A percentile compares a stretch with the other conserved stretches of the same genome.
Conservation (phyloP, 2,113 vertebrate genomes). For the Nipponia nippon region DNA sequence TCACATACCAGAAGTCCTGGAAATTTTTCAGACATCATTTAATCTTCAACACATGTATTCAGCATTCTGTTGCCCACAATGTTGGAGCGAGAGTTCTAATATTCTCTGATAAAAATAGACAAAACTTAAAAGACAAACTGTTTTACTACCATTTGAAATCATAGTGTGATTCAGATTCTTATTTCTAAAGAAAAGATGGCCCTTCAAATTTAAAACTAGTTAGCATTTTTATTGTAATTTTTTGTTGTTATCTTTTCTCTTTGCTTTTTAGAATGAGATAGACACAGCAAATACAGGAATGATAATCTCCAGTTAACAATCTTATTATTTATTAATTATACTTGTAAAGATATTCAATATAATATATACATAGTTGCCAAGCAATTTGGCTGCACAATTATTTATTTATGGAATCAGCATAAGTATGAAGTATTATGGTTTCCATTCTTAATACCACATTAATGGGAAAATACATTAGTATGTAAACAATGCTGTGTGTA, state of each 20-base stretch:
- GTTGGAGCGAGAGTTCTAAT: neutral
- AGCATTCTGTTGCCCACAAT: neutral
- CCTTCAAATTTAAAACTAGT: neutral
- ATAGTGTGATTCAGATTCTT: neutral
- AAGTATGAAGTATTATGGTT: neutral
- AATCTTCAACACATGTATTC: neutral
- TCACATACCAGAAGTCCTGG: slow-evolving; percentile 2
- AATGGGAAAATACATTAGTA: neutral
- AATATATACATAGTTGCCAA: neutral
- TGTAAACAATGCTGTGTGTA: neutral
- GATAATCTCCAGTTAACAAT: neutral
- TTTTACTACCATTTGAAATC: neutral
- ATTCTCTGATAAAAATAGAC: neutral
- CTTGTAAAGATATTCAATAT: neutral
- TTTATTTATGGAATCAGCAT: neutral
- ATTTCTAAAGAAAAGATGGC: neutral
- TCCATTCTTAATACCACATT: neutral
- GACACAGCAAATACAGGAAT: neutral
- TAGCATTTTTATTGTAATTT: neutral
- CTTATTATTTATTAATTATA: slow-evolving; percentile 3
- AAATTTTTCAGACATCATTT: neutral
- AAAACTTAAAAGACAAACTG: neutral
- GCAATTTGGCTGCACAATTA: neutral
- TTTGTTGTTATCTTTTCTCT: neutral
- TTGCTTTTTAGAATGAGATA: neutral